A percentile compares a stretch with the other conserved stretches of the same genome.
These are phyloP conservation scores for Choloepus didactylus DNA, from an alignment of 2,797 vertebrate species.

Conservation along the genomic window DNA sequence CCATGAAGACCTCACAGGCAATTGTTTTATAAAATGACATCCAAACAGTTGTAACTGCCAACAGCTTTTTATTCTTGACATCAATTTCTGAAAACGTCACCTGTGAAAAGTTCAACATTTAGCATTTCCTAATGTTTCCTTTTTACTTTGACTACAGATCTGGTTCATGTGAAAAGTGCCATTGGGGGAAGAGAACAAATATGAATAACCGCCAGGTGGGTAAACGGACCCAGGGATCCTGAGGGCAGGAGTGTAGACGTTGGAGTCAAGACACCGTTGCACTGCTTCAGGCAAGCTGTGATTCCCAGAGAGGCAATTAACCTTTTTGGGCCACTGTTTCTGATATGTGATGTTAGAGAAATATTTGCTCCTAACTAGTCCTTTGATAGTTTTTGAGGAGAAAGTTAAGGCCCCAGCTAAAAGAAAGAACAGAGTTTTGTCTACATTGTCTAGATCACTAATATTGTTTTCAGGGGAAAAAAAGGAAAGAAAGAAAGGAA, in stretches of 20 bases:
- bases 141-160: constrained; percentile 55
- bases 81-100: constrained; percentile 81
- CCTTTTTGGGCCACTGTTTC: neutral
- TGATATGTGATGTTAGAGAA: neutral
- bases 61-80: constrained; percentile 80
- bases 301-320: constrained; percentile 39
- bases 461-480: neutral
- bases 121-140: constrained; percentile 78
- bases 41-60: constrained; percentile 79
- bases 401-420: neutral
- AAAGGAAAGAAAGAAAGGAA: neutral
- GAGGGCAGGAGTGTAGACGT: neutral
- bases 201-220: constrained; percentile 53
- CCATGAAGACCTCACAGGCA: constrained; percentile 66
- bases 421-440: neutral
- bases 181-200: constrained; percentile 59
- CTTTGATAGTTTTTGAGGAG: neutral
- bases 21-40: constrained; percentile 82
- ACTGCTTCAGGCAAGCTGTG: neutral
- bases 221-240: neutral
- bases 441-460: neutral
- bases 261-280: constrained; percentile 27
- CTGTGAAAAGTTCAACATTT: constrained; percentile 83
- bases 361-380: fast-evolving
- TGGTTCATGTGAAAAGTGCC: constrained; percentile 64